phyloP scores from a whole-genome alignment of 2,113 vertebrate genomes.

The Microcebus jonahi region DNA sequence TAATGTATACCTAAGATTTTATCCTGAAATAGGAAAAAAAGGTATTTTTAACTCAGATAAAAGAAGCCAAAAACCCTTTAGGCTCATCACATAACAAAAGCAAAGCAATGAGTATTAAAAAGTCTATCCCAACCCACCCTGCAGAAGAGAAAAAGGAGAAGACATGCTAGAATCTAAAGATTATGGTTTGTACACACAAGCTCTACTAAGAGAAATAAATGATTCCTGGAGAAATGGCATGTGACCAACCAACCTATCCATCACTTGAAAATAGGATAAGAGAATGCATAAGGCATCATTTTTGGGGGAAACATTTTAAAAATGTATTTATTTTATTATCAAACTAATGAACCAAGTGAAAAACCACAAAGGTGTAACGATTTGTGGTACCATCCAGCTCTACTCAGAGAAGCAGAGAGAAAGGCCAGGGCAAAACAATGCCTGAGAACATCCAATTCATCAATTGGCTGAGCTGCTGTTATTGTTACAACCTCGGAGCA shows the following conservation, averaged over 20 bases:
- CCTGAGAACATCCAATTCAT: not conserved
- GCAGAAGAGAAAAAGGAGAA: not conserved
- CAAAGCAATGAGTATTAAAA: conserved; percentile 30
- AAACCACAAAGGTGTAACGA: not conserved
- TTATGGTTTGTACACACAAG: not conserved
- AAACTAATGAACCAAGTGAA: not conserved
- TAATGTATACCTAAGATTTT: not conserved
- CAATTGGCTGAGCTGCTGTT: not conserved
- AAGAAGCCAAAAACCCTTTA: not conserved
- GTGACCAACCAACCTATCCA: not conserved
- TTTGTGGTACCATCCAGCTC: not conserved
- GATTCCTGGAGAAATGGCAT: not conserved
- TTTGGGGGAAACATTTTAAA: not conserved
- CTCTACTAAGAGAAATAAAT: not conserved
- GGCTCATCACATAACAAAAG: not conserved
- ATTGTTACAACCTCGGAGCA: not conserved
- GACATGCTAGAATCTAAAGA: not conserved
- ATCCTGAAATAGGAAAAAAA: not conserved
- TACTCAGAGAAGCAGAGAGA: not conserved
- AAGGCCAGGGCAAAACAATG: not conserved
- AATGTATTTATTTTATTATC: conserved; percentile 15
- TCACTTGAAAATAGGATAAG: not conserved
- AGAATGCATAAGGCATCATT: not conserved
- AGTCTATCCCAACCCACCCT: not conserved
- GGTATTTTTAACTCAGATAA: not conserved